Percentiles rank a stretch among this genome's conserved stretches.
These are phyloP conservation scores for Sitobion miscanthi DNA, from an alignment of 1,140 invertebrate species.

Conservation along the genomic window DNA sequence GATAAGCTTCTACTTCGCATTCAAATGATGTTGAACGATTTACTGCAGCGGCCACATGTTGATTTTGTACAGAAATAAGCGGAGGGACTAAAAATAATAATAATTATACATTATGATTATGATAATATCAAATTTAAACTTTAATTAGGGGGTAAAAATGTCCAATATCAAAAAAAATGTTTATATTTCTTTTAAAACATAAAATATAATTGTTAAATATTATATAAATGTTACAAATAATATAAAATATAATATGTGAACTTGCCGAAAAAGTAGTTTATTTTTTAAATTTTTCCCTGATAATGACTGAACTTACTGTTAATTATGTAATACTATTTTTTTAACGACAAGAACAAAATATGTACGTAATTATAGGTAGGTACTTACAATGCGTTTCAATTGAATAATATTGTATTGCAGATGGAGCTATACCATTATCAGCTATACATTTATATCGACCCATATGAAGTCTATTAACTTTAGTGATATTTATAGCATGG, in stretches of 20 bases:
- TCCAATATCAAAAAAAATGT: background rate
- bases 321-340: too few species aligned
- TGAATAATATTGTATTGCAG: constrained; percentile 78
- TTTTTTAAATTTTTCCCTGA: too few species aligned
- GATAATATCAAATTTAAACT: background rate
- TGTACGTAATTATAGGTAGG: background rate
- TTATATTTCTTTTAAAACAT: background rate
- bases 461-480: constrained; percentile 84
- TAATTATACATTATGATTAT: background rate
- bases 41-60: constrained; percentile 74
- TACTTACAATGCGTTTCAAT: constrained; percentile 89
- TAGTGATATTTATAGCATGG: constrained; percentile 77
- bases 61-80: constrained; percentile 78
- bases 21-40: constrained; percentile 76
- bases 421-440: constrained; percentile 85
- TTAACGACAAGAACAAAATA: too few species aligned
- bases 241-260: background rate
- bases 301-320: too few species aligned
- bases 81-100: constrained; percentile 74
- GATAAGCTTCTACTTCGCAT: constrained; percentile 88
- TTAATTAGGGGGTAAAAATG: background rate
- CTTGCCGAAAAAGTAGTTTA: background rate
- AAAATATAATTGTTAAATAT: background rate
- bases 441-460: constrained; percentile 86
- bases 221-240: constrained; percentile 7